Evolutionary conservation across 1,140 invertebrate species (phyloP).

Genomic region (Oncopodura yosiiana): DNA sequence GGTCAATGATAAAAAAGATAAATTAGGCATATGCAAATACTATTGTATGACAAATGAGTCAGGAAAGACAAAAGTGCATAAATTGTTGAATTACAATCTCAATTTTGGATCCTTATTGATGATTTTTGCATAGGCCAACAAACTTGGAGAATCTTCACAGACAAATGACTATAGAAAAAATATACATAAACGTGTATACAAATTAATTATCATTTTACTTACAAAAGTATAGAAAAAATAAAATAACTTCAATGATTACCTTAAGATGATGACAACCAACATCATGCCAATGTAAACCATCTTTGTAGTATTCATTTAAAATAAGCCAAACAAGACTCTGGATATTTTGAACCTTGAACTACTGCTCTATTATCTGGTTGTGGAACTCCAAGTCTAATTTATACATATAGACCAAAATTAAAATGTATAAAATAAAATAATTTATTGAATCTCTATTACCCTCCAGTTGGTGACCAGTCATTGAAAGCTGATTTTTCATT

Average conservation of each 20-base stretch:
- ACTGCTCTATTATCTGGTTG: conserved; percentile 73
- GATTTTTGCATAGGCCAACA: conserved; percentile 67
- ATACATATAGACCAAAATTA: conserved; percentile 19
- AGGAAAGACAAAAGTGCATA: too few relatives aligned
- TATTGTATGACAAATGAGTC: too few relatives aligned
- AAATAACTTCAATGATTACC: too few relatives aligned
- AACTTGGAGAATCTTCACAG: conserved; percentile 68
- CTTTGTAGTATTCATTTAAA: conserved; percentile 76
- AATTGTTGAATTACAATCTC: conserved; percentile 57
- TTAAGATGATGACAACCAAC: conserved; percentile 73
- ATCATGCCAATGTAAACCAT: conserved; percentile 76
- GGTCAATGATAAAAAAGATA: too few relatives aligned
- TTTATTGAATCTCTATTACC: conserved; percentile 39
- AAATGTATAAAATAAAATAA: not conserved
- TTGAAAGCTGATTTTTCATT: conserved; percentile 58
- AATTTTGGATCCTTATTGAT: conserved; percentile 56
- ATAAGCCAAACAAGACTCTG: conserved; percentile 66
- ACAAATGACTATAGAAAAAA: conserved; percentile 72
- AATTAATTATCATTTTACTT: too few relatives aligned
- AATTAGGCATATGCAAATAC: too few relatives aligned
- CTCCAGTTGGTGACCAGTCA: conserved; percentile 71
- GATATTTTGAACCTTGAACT: conserved; percentile 57
- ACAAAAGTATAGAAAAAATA: too few relatives aligned
- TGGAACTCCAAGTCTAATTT: conserved; percentile 54
- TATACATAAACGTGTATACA: too few relatives aligned